Evolutionary conservation across 2,888 invertebrate genomes (phyloP).

Genomic region (Agriopis aurantiaria): DNA sequence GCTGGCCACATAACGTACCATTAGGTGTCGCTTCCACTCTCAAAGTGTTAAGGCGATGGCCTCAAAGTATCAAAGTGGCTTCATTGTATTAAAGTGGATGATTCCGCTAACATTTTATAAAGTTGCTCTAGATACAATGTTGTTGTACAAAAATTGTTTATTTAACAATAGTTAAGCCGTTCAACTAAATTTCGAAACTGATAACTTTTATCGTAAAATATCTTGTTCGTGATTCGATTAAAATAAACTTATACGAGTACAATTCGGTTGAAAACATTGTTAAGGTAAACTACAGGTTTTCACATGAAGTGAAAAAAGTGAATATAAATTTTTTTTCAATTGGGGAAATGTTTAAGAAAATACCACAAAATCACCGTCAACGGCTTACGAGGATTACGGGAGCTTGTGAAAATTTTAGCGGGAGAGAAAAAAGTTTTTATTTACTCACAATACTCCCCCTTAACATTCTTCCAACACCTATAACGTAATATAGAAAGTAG

Average conservation of each 20-base stretch:
- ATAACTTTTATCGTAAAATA: not conserved
- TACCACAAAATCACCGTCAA: conserved; percentile 36
- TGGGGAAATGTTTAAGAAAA: conserved; percentile 30
- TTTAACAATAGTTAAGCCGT: not conserved
- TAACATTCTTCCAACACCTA: conserved; percentile 61
- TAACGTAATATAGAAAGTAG: conserved; percentile 69
- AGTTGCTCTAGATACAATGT: conserved; percentile 1
- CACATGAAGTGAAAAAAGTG: conserved; percentile 7
- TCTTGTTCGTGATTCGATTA: not conserved
- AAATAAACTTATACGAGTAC: not conserved
- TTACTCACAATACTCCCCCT: conserved; percentile 48
- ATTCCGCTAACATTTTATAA: conserved; percentile 18
- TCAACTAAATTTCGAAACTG: not conserved
- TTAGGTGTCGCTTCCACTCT: conserved; percentile 65
- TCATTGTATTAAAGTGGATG: conserved; percentile 23
- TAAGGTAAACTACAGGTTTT: too few species aligned
- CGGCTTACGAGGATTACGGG: conserved; percentile 33
- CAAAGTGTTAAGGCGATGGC: conserved; percentile 54
- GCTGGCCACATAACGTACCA: conserved; percentile 70
- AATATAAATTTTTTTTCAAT: conserved; percentile 28
- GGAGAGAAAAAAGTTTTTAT: conserved; percentile 34
- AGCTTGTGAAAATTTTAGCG: conserved; percentile 28
- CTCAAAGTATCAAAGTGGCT: conserved; percentile 42
- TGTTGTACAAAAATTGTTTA: not conserved
- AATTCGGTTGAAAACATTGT: conserved; percentile 2